Percentiles rank a stretch among this genome's conserved stretches.
phyloP scores from a whole-genome alignment of 2,113 vertebrate species.

The Python bivittatus region DNA sequence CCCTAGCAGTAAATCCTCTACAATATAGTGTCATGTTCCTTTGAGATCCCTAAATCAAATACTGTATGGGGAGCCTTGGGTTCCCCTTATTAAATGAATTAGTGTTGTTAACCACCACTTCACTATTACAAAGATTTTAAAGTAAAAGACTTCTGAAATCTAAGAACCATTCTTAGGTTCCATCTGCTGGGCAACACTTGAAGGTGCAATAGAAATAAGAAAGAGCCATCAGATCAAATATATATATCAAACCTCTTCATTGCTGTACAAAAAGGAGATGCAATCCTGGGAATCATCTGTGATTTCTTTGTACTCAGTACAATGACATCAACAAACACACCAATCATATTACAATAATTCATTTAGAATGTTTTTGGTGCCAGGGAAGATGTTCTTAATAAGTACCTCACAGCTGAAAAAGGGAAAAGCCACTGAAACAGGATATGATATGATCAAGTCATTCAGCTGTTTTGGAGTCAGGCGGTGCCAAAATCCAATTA shows the following conservation, averaged over 20 bases:
- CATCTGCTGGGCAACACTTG: background rate
- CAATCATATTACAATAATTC: background rate
- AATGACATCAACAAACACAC: background rate
- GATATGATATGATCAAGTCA: background rate
- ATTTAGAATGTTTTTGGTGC: background rate
- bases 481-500: background rate
- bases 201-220: background rate
- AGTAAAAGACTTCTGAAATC: background rate
- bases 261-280: background rate
- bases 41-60: background rate
- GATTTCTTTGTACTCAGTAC: background rate
- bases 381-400: background rate
- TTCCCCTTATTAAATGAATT: background rate
- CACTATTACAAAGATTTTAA: background rate
- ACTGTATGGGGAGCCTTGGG: background rate
- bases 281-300: background rate
- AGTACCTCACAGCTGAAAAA: background rate
- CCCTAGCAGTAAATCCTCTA: background rate
- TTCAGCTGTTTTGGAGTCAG: background rate
- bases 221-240: background rate
- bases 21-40: background rate
- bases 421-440: background rate
- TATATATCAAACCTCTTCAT: background rate
- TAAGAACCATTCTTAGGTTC: background rate
- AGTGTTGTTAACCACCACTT: background rate